Evolutionary conservation across 2,888 invertebrate genomes (phyloP).

Genomic region (Thereva unica): DNA sequence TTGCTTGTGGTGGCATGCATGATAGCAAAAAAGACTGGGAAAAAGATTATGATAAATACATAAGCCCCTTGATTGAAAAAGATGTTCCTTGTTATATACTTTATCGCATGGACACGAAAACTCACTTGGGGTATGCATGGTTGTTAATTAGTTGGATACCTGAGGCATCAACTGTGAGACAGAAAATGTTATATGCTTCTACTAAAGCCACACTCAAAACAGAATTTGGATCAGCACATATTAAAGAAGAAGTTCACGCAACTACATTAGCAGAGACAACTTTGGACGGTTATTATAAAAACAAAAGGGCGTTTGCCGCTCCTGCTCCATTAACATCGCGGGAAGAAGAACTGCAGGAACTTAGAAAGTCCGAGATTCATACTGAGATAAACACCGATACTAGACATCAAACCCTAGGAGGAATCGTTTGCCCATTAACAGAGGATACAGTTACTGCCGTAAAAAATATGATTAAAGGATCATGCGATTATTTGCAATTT

Average conservation of each 20-base stretch:
- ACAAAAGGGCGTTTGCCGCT: slow-evolving; percentile 75
- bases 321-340: slow-evolving; percentile 89
- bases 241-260: slow-evolving; percentile 93
- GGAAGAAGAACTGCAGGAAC: slow-evolving; percentile 81
- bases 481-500: slow-evolving; percentile 88
- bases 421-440: slow-evolving; percentile 87
- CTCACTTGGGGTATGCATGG: slow-evolving; percentile 87
- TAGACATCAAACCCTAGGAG: slow-evolving; percentile 86
- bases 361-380: slow-evolving; percentile 71
- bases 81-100: slow-evolving; percentile 90
- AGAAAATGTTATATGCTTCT: slow-evolving; percentile 98
- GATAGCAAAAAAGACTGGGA: slow-evolving; percentile 79
- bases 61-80: slow-evolving; percentile 72
- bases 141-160: slow-evolving; percentile 93
- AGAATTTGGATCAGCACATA: slow-evolving; percentile 93
- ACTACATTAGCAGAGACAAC: slow-evolving; percentile 81
- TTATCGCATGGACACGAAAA: slow-evolving; percentile 79
- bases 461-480: slow-evolving; percentile 70
- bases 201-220: slow-evolving; percentile 96
- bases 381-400: slow-evolving; percentile 81
- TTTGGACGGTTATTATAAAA: slow-evolving; percentile 78
- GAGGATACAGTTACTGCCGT: slow-evolving; percentile 78
- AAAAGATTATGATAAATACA: slow-evolving; percentile 78
- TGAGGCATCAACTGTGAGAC: slow-evolving; percentile 83
- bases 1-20: slow-evolving; percentile 68